Evolutionary conservation across 2,888 invertebrate species (phyloP).

Genomic region (Mantis religiosa): DNA sequence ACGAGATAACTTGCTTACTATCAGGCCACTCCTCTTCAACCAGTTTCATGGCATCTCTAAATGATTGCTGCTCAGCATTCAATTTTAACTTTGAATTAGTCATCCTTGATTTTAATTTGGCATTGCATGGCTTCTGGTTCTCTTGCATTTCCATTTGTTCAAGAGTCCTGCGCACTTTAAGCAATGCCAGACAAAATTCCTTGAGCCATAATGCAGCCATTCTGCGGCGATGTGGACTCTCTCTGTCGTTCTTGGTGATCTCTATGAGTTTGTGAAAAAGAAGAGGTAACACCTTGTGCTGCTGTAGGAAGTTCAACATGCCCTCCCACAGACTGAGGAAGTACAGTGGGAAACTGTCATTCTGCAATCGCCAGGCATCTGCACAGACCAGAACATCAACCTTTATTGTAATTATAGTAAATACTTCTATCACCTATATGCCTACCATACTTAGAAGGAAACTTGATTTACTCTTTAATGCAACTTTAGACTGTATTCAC

Average conservation of each 20-base stretch:
- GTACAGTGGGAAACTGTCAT: background rate
- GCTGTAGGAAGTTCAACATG: background rate
- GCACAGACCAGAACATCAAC: background rate
- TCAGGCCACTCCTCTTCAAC: background rate
- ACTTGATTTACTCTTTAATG: too few relatives aligned
- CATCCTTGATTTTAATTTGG: background rate
- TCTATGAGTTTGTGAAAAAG: background rate
- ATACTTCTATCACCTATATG: too few relatives aligned
- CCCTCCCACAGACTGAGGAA: background rate
- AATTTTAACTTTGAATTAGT: background rate
- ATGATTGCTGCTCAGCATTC: background rate
- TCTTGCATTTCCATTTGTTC: background rate
- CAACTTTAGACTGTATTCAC: too few relatives aligned
- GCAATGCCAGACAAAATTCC: background rate
- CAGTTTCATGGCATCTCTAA: background rate
- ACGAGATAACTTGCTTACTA: background rate
- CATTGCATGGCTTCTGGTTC: background rate
- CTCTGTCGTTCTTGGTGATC: background rate
- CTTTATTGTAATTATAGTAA: too few relatives aligned
- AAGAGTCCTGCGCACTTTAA: background rate
- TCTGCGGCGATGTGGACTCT: background rate
- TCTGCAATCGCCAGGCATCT: background rate
- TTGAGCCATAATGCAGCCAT: conserved; percentile 1
- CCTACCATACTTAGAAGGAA: too few relatives aligned
- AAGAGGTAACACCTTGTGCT: background rate